Evolutionary conservation across 2,113 vertebrate species (phyloP).

Genomic region (Oryzias celebensis): DNA sequence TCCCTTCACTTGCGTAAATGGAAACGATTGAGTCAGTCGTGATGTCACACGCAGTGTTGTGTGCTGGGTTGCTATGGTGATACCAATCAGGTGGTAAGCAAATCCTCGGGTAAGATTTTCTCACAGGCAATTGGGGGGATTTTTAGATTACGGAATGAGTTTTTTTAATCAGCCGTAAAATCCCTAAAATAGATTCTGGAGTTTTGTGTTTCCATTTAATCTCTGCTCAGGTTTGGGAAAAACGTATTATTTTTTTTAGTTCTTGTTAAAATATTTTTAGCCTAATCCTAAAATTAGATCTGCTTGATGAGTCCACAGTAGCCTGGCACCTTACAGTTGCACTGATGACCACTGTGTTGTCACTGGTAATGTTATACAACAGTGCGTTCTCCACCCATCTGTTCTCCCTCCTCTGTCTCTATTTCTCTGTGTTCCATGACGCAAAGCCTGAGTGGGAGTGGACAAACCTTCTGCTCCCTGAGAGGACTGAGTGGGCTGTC

Average conservation of each 20-base stretch:
- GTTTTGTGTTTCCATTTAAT: neutral
- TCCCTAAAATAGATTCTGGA: neutral
- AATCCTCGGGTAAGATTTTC: conserved; percentile 46
- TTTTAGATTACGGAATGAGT: neutral
- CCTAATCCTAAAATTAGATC: conserved; percentile 34
- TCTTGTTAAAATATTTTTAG: conserved; percentile 39
- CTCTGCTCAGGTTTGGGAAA: neutral
- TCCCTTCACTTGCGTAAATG: conserved; percentile 63
- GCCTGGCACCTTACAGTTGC: conserved; percentile 48
- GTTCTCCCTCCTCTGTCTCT: conserved; percentile 61
- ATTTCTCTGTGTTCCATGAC: conserved; percentile 78
- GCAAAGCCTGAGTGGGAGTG: conserved; percentile 79
- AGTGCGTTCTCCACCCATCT: conserved; percentile 71
- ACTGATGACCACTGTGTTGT: conserved; percentile 63
- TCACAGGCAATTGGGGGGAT: conserved; percentile 34
- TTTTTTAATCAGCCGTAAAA: neutral
- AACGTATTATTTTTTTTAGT: conserved; percentile 14
- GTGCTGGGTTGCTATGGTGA: conserved; percentile 74
- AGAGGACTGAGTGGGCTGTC: conserved; percentile 74
- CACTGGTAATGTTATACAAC: conserved; percentile 74
- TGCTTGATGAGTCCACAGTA: conserved; percentile 51
- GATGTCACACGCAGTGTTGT: conserved; percentile 69
- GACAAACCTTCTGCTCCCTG: conserved; percentile 79
- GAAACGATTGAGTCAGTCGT: conserved; percentile 57
- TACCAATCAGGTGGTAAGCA: conserved; percentile 47